A percentile compares a stretch with the other conserved stretches of the same genome.
These are phyloP conservation scores for Mercenaria mercenaria DNA, from an alignment of 1,140 invertebrate genomes.

Conservation along the genomic window DNA sequence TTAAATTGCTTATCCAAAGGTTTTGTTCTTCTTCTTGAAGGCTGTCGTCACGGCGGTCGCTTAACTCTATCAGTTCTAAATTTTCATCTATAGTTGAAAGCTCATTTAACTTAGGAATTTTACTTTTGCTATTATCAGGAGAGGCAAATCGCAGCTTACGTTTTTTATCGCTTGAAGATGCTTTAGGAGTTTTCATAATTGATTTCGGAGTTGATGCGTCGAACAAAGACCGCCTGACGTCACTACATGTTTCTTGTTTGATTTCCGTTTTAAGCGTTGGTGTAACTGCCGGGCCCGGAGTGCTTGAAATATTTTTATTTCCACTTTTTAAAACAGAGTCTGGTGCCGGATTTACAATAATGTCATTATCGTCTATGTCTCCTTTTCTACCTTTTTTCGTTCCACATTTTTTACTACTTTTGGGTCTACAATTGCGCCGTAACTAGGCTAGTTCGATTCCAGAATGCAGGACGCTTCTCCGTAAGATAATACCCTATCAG, in stretches of 20 bases:
- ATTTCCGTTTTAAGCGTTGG: not conserved
- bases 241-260: not conserved
- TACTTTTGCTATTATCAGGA: not conserved
- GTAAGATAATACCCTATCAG: not conserved
- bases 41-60: not conserved
- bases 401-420: constrained; percentile 41
- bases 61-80: constrained; percentile 6
- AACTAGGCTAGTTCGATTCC: not conserved
- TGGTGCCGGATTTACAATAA: constrained; percentile 25
- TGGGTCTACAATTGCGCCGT: constrained; percentile 16
- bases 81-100: constrained; percentile 25
- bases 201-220: not conserved
- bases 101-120: not conserved
- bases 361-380: not conserved
- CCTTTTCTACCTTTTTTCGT: constrained; percentile 44
- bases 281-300: not conserved
- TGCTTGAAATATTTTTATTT: not conserved
- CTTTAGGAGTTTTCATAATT: constrained; percentile 11
- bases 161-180: not conserved
- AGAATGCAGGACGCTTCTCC: constrained; percentile 35
- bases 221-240: not conserved
- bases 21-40: not conserved
- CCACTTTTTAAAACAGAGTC: constrained; percentile 26
- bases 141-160: not conserved
- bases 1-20: constrained; percentile 24